phyloP scores from a whole-genome alignment of 2,113 vertebrate species.

The Neopipo cinnamomea region DNA sequence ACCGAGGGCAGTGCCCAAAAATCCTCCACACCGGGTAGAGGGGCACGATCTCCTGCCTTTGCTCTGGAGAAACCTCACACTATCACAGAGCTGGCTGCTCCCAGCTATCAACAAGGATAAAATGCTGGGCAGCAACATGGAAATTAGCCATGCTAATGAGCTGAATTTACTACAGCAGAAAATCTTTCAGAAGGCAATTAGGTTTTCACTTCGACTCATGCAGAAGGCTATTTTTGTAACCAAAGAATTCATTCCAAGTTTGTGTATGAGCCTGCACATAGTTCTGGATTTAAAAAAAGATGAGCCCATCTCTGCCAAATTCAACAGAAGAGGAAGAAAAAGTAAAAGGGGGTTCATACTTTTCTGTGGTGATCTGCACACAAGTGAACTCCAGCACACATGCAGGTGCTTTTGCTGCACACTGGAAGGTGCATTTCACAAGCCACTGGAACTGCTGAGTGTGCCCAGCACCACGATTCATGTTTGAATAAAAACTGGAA shows the following conservation, averaged over 20 bases:
- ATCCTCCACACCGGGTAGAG: fast-evolving
- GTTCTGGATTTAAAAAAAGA: neutral
- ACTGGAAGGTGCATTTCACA: neutral
- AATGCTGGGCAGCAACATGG: neutral
- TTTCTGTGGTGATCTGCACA: neutral
- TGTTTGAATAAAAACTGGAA: neutral
- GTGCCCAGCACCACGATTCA: neutral
- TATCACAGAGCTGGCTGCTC: neutral
- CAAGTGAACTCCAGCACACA: fast-evolving
- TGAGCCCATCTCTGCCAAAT: slow-evolving; percentile 2
- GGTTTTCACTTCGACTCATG: neutral
- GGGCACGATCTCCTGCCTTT: neutral
- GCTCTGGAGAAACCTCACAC: neutral
- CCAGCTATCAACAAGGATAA: neutral
- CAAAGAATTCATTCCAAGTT: slow-evolving; percentile 23
- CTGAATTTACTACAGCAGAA: slow-evolving; percentile 13
- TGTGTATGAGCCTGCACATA: neutral
- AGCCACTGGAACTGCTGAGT: neutral
- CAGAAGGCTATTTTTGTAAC: slow-evolving; percentile 22
- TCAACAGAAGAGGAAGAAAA: neutral
- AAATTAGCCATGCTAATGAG: slow-evolving; percentile 17
- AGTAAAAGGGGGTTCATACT: neutral
- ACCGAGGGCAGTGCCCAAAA: neutral
- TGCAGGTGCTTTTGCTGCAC: neutral
- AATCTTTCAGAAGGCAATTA: neutral